A percentile compares a stretch with the other conserved stretches of the same genome.
These are phyloP conservation scores for Eudorcas thomsonii DNA, from an alignment of 2,113 vertebrate species.

Conservation along the genomic window DNA sequence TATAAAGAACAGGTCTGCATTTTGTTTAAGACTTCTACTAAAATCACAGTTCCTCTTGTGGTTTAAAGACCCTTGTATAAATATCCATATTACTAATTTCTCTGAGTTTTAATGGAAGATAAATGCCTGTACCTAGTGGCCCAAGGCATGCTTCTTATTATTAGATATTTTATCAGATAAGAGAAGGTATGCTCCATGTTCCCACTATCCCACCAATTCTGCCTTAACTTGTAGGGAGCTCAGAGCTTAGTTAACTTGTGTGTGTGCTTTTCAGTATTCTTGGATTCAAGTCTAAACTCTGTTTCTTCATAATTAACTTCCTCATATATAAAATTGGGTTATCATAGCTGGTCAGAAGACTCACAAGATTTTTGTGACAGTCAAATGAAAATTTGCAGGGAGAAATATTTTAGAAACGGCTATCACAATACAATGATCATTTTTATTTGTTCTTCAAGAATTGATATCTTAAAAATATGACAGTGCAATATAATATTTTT, in stretches of 20 bases:
- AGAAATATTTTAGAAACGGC: slow-evolving; percentile 17
- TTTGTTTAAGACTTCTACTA: slow-evolving; percentile 62
- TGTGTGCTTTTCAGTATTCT: not conserved
- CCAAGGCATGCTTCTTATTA: slow-evolving; percentile 25
- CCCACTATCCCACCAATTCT: not conserved
- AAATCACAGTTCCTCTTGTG: slow-evolving; percentile 56
- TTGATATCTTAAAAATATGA: not conserved
- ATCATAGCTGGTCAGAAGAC: not conserved
- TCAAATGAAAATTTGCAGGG: not conserved
- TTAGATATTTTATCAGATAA: slow-evolving; percentile 48
- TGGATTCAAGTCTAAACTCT: not conserved
- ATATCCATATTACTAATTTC: slow-evolving; percentile 49
- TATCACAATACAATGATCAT: not conserved
- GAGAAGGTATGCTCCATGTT: not conserved
- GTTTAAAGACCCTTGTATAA: slow-evolving; percentile 60
- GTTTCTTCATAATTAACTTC: slow-evolving; percentile 13
- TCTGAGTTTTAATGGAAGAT: slow-evolving; percentile 25
- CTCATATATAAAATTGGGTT: not conserved
- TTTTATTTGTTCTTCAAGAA: not conserved
- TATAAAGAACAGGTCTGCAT: slow-evolving; percentile 58
- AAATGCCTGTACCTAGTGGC: slow-evolving; percentile 17
- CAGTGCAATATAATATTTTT: not conserved
- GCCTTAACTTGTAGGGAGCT: not conserved
- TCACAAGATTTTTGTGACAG: not conserved
- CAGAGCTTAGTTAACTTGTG: not conserved